A percentile compares a stretch with the other conserved stretches of the same genome.
Conservation (phyloP, 2,888 invertebrate genomes). For the Endotricha flammealis region DNA sequence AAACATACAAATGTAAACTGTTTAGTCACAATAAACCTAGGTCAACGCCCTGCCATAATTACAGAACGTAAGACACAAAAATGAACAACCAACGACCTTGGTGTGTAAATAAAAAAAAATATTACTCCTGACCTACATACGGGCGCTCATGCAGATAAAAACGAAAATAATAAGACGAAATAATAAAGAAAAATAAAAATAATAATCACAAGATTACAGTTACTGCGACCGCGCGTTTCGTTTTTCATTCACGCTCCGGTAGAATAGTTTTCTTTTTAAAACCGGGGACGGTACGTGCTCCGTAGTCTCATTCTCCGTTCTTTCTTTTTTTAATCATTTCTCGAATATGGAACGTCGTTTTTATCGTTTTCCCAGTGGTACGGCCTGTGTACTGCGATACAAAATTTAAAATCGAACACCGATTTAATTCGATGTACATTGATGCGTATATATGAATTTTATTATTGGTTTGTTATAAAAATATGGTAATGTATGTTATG, state of each 20-base stretch:
- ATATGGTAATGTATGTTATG: background rate
- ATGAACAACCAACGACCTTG: conserved; percentile 13
- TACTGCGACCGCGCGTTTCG: conserved; percentile 53
- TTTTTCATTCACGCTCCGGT: conserved; percentile 74
- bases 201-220: conserved; percentile 74
- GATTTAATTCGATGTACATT: background rate
- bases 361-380: conserved; percentile 71
- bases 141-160: conserved; percentile 52
- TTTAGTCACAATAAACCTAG: background rate
- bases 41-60: conserved; percentile 8
- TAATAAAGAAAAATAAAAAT: conserved; percentile 74
- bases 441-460: no score
- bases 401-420: background rate
- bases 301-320: conserved; percentile 48
- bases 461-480: no score
- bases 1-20: background rate
- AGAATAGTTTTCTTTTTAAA: conserved; percentile 76
- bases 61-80: conserved; percentile 9
- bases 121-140: conserved; percentile 74
- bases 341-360: conserved; percentile 75
- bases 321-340: conserved; percentile 76
- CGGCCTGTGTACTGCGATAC: conserved; percentile 16
- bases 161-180: conserved; percentile 64
- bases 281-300: conserved; percentile 62
- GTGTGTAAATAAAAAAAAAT: conserved; percentile 63